phyloP scores from a whole-genome alignment of 2,888 invertebrate species.

The Stenotaenia linearis region DNA sequence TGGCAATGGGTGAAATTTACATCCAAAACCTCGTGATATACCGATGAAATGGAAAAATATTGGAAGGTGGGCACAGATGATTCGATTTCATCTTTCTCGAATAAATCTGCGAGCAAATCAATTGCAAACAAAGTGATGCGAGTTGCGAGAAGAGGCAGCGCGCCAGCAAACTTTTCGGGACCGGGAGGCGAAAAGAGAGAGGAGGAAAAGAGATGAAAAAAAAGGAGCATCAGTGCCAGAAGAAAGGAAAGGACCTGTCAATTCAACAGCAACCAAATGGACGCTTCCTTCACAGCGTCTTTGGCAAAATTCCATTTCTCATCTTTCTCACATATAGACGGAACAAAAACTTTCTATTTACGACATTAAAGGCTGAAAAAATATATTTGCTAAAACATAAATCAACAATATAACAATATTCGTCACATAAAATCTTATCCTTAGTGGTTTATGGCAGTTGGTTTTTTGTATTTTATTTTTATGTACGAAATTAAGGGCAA shows the following conservation, averaged over 20 bases:
- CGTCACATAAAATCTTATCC: too few relatives aligned
- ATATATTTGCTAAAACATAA: background rate
- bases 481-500: too few relatives aligned
- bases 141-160: background rate
- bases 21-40: background rate
- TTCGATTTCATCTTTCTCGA: background rate
- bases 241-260: background rate
- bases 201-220: background rate
- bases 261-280: constrained; percentile 24
- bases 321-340: background rate
- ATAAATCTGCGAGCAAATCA: constrained; percentile 23
- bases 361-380: background rate
- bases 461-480: too few relatives aligned
- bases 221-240: background rate
- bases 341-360: background rate
- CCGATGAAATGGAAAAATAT: background rate
- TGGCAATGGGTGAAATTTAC: background rate
- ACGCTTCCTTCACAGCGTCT: constrained; percentile 12
- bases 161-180: background rate
- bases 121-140: constrained; percentile 14
- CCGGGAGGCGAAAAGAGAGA: background rate
- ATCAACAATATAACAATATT: background rate
- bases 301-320: constrained; percentile 22
- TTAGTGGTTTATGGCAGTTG: too few relatives aligned
- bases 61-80: constrained; percentile 21